These are phyloP conservation scores for Catonia carolina DNA, from an alignment of 2,888 invertebrate genomes.

Conservation along the genomic window DNA sequence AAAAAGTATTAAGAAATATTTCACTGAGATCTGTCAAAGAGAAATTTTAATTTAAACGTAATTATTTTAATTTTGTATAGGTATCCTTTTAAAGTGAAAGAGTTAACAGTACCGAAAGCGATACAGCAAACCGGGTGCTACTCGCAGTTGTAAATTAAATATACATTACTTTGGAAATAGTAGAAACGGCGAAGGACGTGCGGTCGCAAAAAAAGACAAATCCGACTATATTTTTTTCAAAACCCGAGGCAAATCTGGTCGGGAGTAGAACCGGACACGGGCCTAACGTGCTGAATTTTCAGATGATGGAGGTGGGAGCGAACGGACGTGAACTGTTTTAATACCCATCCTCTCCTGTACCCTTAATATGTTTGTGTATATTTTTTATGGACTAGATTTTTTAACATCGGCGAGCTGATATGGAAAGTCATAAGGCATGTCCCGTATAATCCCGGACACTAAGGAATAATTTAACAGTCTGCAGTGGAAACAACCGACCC, in stretches of 20 bases:
- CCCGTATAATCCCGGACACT: conserved; percentile 25
- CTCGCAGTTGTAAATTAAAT: conserved; percentile 7
- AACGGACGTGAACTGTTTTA: conserved; percentile 9
- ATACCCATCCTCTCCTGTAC: neutral
- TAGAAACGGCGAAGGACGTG: neutral
- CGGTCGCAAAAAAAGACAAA: conserved; percentile 20
- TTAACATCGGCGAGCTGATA: conserved; percentile 22
- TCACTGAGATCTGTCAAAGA: too few relatives aligned
- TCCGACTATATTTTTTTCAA: conserved; percentile 22
- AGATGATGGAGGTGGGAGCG: too few relatives aligned
- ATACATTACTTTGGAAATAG: conserved; percentile 11
- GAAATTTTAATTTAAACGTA: too few relatives aligned
- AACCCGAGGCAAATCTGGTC: conserved; percentile 18
- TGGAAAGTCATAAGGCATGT: conserved; percentile 24
- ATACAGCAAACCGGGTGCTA: too few relatives aligned
- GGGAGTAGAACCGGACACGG: conserved; percentile 20
- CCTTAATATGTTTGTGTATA: conserved; percentile 2
- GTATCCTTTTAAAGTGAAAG: too few relatives aligned
- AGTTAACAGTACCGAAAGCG: too few relatives aligned
- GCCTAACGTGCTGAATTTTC: conserved; percentile 5
- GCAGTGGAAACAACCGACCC: neutral
- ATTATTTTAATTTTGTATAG: too few relatives aligned
- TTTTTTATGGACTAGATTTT: conserved; percentile 10
- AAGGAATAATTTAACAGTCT: conserved; percentile 24
- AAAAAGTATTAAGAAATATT: too few relatives aligned